phyloP scores from a whole-genome alignment of 1,140 invertebrate species.

The Cydia amplana region DNA sequence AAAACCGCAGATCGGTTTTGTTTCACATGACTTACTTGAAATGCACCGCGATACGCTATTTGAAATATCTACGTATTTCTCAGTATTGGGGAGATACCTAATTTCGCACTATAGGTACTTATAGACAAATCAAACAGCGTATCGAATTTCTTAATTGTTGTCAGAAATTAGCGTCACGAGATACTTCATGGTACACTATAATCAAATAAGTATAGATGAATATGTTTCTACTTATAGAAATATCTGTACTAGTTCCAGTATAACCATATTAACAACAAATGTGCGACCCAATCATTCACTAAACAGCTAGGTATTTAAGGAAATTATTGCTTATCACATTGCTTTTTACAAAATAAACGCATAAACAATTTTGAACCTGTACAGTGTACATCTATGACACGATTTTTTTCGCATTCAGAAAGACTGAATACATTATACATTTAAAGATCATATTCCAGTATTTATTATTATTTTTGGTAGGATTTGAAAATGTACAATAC shows the following conservation, averaged over 20 bases:
- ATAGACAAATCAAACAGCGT: background rate
- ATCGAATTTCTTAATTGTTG: background rate
- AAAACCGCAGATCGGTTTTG: background rate
- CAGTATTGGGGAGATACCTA: too few species aligned
- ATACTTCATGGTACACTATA: background rate
- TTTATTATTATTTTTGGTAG: background rate
- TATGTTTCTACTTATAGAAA: background rate
- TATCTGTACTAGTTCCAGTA: background rate
- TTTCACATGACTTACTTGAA: too few species aligned
- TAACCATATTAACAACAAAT: background rate
- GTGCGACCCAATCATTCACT: background rate
- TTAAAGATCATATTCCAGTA: background rate
- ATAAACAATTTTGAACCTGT: background rate
- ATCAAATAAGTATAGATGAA: background rate
- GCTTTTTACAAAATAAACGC: constrained; percentile 22
- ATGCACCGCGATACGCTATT: too few species aligned
- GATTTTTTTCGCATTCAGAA: background rate
- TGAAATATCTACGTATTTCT: too few species aligned
- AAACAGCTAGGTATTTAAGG: constrained; percentile 1
- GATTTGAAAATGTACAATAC: too few species aligned
- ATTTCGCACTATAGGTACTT: too few species aligned
- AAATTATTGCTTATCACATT: constrained; percentile 34
- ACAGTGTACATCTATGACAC: constrained; percentile 1
- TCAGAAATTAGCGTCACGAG: background rate
- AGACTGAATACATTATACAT: background rate